Evolutionary conservation across 2,113 vertebrate genomes (phyloP).

Genomic region (Chauna torquata): DNA sequence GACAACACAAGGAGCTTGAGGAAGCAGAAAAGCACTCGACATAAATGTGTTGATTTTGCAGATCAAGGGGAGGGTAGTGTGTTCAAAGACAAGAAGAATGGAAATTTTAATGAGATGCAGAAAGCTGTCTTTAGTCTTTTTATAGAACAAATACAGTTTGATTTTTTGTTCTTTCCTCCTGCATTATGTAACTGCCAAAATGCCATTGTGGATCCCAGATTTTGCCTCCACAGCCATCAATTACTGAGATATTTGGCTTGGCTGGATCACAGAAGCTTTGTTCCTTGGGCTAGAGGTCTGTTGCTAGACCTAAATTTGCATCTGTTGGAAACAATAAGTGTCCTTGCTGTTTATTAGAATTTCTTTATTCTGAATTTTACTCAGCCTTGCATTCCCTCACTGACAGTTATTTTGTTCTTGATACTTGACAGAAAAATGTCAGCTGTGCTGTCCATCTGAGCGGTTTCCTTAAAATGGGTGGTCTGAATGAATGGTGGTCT

Average conservation of each 20-base stretch:
- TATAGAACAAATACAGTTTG: constrained; percentile 23
- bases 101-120: constrained; percentile 23
- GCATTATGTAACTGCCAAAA: neutral
- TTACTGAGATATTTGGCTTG: constrained; percentile 31
- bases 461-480: neutral
- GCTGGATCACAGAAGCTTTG: constrained; percentile 17
- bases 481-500: neutral
- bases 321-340: constrained; percentile 12
- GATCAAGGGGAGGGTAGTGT: neutral
- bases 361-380: neutral
- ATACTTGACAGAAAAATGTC: neutral
- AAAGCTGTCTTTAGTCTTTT: constrained; percentile 35
- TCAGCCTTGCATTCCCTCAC: neutral
- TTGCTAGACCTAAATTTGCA: constrained; percentile 35
- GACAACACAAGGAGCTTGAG: neutral
- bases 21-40: neutral
- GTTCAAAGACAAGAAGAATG: neutral
- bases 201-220: constrained; percentile 9
- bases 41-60: neutral
- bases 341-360: neutral
- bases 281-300: constrained; percentile 39
- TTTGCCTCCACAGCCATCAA: constrained; percentile 1
- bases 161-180: constrained; percentile 2
- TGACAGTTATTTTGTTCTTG: neutral
- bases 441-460: neutral